Conservation (phyloP, 2,888 invertebrate genomes). For the Smittia sp. region DNA sequence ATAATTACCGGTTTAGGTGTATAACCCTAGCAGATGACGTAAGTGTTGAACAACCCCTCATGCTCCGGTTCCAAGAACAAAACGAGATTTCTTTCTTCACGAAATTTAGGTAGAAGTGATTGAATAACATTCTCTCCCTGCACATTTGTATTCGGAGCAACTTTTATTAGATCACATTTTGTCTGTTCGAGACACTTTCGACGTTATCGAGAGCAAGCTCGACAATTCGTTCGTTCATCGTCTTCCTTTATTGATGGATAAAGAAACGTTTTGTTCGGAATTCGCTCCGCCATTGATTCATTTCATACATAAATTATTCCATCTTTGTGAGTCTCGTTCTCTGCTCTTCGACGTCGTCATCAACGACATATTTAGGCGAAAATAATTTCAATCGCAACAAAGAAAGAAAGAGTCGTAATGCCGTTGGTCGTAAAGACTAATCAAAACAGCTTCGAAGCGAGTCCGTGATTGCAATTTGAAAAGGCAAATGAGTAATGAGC, state of each 20-base stretch:
- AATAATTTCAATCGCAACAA: slow-evolving; percentile 6
- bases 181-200: slow-evolving; percentile 18
- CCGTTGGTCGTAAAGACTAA: slow-evolving; percentile 35
- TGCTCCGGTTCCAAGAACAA: too few relatives aligned
- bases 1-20: too few relatives aligned
- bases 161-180: slow-evolving; percentile 32
- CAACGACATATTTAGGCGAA: not conserved
- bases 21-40: not conserved
- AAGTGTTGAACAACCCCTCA: too few relatives aligned
- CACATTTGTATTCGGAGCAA: not conserved
- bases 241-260: slow-evolving; percentile 9
- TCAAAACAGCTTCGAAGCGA: slow-evolving; percentile 13
- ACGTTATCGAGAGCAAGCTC: not conserved
- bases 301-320: not conserved
- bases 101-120: slow-evolving; percentile 13
- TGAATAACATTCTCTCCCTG: slow-evolving; percentile 16
- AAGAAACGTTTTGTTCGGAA: slow-evolving; percentile 23
- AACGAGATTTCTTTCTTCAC: not conserved
- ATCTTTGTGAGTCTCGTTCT: not conserved
- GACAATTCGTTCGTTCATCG: not conserved
- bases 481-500: slow-evolving; percentile 21
- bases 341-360: not conserved
- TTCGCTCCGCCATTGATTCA: slow-evolving; percentile 7
- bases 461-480: slow-evolving; percentile 19
- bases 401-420: not conserved